Evolutionary conservation across 2,888 invertebrate genomes (phyloP), one percentile per base, ranked within the genome.

Genomic region (Acanthoscelides obtectus): DNA sequence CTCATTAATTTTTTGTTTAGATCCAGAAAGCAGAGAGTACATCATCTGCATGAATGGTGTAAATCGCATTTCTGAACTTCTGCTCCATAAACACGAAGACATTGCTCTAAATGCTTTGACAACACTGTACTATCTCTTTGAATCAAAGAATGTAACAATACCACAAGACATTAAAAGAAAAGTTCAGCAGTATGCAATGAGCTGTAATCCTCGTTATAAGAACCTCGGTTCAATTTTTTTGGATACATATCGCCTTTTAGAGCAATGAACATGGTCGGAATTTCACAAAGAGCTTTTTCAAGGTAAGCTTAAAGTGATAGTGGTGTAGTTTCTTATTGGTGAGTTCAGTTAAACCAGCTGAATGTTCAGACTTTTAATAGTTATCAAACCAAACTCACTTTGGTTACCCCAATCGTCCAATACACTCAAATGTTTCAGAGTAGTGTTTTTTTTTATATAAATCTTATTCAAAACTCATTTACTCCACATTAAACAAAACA

Each of bases 201-300:
- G 79, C 72, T 80, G 85, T 22, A 90, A 92, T 82, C 86, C 84
- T 74, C 87, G 92, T 76, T 84, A 94, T 69, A 86, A 86, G 75
- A 95, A 94, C 83, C 85, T 95, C 75, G 92, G 93, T 0, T 86
- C 85, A 20, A 86, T 94, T 77, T 94, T 93, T 84, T 83, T 94
- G 66, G 86, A 90, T 84, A 91, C 92, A 83, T 87, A 89, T 78
- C 73, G 69, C 21, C 8, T 12, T 12, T 4, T 6, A 45, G 12
- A 12, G 5, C 45, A 45, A 22, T 45, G 8, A 63, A 25, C 25
- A 65, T 69, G 25, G 64, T 71, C 67, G 17, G 66, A 17, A 20
- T 64, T 67, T 22, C 66, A 74, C 64, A 74, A 72, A 73, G 72
- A 72, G 22, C 68, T 22, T 5, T 25, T 0, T 20, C 20, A 71